Base-by-base conservation (phyloP, 2,888 invertebrate species). In the Microctonus hyperodae region DNA sequence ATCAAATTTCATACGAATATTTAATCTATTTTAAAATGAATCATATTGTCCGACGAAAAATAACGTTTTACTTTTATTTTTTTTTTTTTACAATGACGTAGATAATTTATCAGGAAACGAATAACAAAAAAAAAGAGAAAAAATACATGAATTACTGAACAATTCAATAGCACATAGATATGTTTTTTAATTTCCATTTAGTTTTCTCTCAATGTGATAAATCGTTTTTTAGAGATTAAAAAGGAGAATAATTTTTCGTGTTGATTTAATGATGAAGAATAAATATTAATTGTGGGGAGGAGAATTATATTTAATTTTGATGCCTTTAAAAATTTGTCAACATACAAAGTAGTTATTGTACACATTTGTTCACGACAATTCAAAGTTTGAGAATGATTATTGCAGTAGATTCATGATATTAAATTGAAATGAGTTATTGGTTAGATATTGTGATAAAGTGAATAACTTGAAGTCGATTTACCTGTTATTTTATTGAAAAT, bases 281-380 rank as follows among this genome's bases (percentile, higher is more conserved):
- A 7, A 16, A 6, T 44, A 5, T 16, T 6, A 4, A 44, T 16
- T 44, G 44, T 44, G 9, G 44, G n/a, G 6, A 5, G 7, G 10
- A 51, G 13, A 51, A 10, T 61, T 73, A 57, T 68, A 68, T 70
- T 70, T 33, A 69, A 72, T 69, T 70, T 65, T 68, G 71, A 66
- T 72, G 73, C 10, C 11, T 10, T 71, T 72, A 70, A 64, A 73
- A 77, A 72, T 67, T 74, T 79, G 78, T 79, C 78, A 78, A 79
- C 79, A 78, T 74, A 72, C 56, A 64, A 65, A 68, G 64, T 71
- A 68, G 69, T 69, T 70, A 64, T 51, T 63, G 23, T 28, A 56
- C 51, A 65, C 51, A 65, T 37, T 68, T 58, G 20, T 16, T 55
- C 55, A 55, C 6, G 28, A 55, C 13, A 35, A 23, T 56, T 40